Base-by-base conservation (phyloP, 2,888 invertebrate genomes). In the Chaetogeoica ovagalla region DNA sequence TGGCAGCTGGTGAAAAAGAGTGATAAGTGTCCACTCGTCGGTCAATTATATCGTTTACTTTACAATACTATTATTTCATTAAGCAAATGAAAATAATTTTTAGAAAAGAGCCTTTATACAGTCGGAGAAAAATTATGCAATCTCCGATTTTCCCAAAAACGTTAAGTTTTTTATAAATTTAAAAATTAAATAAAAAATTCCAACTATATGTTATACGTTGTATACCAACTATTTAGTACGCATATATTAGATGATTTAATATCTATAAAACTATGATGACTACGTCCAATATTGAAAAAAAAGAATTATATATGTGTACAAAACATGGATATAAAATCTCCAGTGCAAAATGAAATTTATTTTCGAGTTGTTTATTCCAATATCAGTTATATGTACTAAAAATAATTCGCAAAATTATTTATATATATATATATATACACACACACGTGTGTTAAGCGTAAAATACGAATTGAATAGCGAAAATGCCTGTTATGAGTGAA, bases 401-500 rank as follows among this genome's bases (percentile, higher is more conserved):
- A 5, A 9, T 0, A 48, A 37, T 69, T 69, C 55, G 55, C 19
- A 52, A 52, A 11, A 52, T 52, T 19, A 68, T 52, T 6, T 69
- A 48, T 52, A 30, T 4, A 43, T 4, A 30, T 30, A 30, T 30
- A 30, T 30, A 30, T 52, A 30, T 4, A 43, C 30, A 30, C 4
- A 30, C 4, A 30, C 4, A 30, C 6, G 30, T 69, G 19, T 52
- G 17, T 30, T 11, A 55, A 30, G 21, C 37, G 55, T 21, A 39
- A 74, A 52, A 65, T 19, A 39, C 19, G 1, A 72, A 48, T 2
- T 59, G 15, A 65, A 39, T n/a, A 30, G 30, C 30, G 2, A 65
- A 76, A 68, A 68, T 68, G 48, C 59, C 15, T 2, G 59, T 76
- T 68, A 68, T 48, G 66, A 68, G n/a, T 68, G 30, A 59, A 59